Evolutionary conservation across 2,888 invertebrate genomes (phyloP).

Genomic region (Pyrgus malvae): DNA sequence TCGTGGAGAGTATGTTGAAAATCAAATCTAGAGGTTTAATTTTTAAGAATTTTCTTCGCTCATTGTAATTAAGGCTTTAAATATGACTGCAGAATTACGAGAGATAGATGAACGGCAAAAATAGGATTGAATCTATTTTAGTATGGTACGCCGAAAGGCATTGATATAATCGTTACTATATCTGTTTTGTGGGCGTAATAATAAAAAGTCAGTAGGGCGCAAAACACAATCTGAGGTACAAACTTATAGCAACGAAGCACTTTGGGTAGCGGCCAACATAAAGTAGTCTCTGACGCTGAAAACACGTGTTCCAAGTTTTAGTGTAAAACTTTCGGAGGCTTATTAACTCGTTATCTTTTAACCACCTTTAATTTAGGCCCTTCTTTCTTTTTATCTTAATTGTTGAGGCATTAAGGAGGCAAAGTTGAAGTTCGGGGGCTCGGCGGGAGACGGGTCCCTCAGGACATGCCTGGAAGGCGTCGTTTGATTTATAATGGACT

Average conservation of each 20-base stretch:
- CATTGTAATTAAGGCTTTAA: no score
- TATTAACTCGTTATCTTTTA: slow-evolving; percentile 81
- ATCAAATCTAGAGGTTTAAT: no score
- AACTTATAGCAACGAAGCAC: slow-evolving; percentile 14
- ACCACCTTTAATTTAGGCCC: slow-evolving; percentile 79
- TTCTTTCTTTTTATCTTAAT: slow-evolving; percentile 82
- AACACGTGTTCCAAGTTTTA: slow-evolving; percentile 43
- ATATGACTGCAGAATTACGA: no score
- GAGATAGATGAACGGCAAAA: no score
- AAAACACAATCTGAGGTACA: not conserved
- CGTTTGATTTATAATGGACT: slow-evolving; percentile 83
- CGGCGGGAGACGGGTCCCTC: slow-evolving; percentile 76
- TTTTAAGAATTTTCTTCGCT: no score
- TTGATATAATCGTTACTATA: no score
- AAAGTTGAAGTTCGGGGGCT: slow-evolving; percentile 74
- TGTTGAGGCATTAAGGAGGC: slow-evolving; percentile 78
- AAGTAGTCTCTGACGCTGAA: slow-evolving; percentile 28
- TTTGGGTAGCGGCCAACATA: slow-evolving; percentile 19
- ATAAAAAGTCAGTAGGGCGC: not conserved
- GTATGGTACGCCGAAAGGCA: no score
- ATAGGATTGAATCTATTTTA: no score
- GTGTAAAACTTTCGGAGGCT: slow-evolving; percentile 61
- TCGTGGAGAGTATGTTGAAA: no score
- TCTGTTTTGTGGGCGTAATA: not conserved
- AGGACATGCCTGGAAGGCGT: slow-evolving; percentile 79